Percentiles rank a stretch among this genome's conserved stretches.
Evolutionary conservation across 2,113 vertebrate species (phyloP).

Genomic region (Dromiciops gliroides): DNA sequence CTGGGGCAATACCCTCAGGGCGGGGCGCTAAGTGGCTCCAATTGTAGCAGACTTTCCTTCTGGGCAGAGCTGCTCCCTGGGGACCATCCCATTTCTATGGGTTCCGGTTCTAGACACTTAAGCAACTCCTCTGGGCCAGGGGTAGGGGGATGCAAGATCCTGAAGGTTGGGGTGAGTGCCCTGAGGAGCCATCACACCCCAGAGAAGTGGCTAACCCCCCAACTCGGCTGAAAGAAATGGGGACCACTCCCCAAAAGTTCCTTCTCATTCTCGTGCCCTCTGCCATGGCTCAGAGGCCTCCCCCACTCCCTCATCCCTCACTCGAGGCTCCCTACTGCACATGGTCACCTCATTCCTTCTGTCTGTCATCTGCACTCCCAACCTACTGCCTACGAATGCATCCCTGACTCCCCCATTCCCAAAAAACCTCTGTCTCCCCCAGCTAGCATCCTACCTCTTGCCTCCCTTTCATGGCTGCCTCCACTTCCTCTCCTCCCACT

Average conservation of each 20-base stretch:
- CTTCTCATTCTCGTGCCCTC: not conserved
- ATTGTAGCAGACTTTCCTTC: too few relatives aligned
- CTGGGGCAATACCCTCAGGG: not conserved
- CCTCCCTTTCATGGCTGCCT: not conserved
- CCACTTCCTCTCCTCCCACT: not conserved
- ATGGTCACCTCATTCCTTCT: too few relatives aligned
- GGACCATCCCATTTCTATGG: too few relatives aligned
- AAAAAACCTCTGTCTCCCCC: too few relatives aligned
- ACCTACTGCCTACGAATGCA: accelerated
- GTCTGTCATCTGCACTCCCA: not conserved
- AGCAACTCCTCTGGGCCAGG: not conserved
- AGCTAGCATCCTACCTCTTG: too few relatives aligned
- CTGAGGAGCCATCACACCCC: too few relatives aligned
- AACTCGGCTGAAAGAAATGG: too few relatives aligned
- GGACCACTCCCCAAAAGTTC: too few relatives aligned
- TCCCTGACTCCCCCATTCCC: too few relatives aligned
- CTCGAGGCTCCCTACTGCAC: not conserved
- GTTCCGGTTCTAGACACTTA: too few relatives aligned
- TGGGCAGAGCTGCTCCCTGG: too few relatives aligned
- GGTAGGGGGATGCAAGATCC: not conserved
- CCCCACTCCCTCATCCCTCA: too few relatives aligned
- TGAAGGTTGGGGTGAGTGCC: not conserved
- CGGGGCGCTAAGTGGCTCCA: not conserved
- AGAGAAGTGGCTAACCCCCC: not conserved
- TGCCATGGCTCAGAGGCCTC: not conserved